Base-by-base conservation (phyloP, 2,888 invertebrate species). In the Polydesmus complanatus region DNA sequence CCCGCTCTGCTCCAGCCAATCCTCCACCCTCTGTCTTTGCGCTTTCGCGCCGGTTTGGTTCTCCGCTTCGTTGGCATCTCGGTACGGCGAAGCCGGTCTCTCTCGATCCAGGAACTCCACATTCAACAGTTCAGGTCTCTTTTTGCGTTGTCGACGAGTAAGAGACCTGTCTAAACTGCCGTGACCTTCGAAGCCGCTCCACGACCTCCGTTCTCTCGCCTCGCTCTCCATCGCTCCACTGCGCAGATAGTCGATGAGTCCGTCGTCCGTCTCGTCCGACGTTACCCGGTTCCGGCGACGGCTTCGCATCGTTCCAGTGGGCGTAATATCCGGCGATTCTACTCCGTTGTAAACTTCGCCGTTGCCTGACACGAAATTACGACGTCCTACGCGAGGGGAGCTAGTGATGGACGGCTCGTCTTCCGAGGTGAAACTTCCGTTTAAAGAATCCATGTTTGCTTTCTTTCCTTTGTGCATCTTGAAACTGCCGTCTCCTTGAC, bases 1-100 rank as follows among this genome's bases (percentile, higher is more conserved):
- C 71, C 88, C 88, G 76, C 88, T 89, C 62, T 88, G 88, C 67
- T 88, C 84, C 64, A 92, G 77, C 92, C 92, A 92, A 3, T 88
- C 88, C 74, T 92, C 90, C 70, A 92, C 91, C 73, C 91, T 90
- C 73, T 89, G 87, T 56, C 86, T 79, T 57, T 25, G 63, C 62
- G 18, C 27, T 27, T 61, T 63, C 5, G 57, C 58, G 21, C 62
- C 60, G 11, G 37, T 48, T 50, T 64, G 65, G 14, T 58, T 21
- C 18, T 60, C 48, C 8, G 61, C 21, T 25, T 54, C 37, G 25
- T 53, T 60, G 1, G 56, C 37, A 11, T 57, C 88, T 75, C 85
- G 86, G 37, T 23, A 60, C 19, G 54, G 26, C 1, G 69, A 68
- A 1, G 68, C 66, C 1, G 68, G 67, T 8, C 69, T 65, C 60